Evolutionary conservation across 2,113 vertebrate species (phyloP).

Genomic region (Calyptommatus sinebrachiatus): DNA sequence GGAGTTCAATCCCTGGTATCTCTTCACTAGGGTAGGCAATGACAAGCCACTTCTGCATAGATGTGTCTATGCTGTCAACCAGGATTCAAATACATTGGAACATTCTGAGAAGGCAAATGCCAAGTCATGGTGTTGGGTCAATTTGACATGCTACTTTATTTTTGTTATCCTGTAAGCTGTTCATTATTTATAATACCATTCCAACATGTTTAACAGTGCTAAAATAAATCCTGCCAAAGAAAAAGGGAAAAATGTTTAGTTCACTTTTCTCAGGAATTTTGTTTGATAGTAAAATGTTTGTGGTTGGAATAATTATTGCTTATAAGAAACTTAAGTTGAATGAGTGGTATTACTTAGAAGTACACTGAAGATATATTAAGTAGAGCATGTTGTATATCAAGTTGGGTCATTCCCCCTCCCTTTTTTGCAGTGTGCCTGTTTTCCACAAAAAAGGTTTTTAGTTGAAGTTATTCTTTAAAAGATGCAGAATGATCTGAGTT

Average conservation of each 20-base stretch:
- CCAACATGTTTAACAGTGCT: constrained; percentile 14
- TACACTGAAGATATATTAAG: neutral
- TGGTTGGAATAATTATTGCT: neutral
- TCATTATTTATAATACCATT: constrained; percentile 20
- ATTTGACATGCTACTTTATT: constrained; percentile 50
- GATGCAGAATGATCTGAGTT: neutral
- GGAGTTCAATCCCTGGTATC: no score
- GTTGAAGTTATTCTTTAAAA: neutral
- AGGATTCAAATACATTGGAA: neutral
- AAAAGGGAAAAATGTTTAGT: constrained; percentile 11
- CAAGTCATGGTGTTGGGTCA: constrained; percentile 1
- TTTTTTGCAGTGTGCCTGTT: neutral
- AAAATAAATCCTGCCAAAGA: constrained; percentile 32
- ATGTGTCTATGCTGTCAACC: no score
- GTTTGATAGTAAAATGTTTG: neutral
- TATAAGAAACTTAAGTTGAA: neutral
- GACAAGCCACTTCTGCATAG: no score
- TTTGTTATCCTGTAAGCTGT: constrained; percentile 25
- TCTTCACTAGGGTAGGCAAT: no score
- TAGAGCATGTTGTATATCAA: neutral
- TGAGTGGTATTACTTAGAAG: neutral
- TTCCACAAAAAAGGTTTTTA: neutral
- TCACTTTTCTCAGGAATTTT: constrained; percentile 29
- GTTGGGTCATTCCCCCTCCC: no score
- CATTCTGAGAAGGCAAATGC: neutral